Percentiles rank a stretch among this genome's conserved stretches.
These are phyloP conservation scores for Rhabdornis inornatus DNA, from an alignment of 2,113 vertebrate species.

Conservation along the genomic window DNA sequence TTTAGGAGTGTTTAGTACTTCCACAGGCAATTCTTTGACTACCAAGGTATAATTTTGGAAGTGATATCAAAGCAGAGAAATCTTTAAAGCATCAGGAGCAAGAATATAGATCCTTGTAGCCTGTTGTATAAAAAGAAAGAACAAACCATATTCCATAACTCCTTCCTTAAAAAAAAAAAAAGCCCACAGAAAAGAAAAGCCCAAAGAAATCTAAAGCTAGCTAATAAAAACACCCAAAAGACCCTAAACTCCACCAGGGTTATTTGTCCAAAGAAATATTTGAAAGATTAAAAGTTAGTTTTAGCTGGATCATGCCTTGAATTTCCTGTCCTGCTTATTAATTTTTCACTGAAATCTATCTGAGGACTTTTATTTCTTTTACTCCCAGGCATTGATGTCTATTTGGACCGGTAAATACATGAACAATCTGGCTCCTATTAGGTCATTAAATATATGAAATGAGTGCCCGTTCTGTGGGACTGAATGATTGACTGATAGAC, in stretches of 20 bases:
- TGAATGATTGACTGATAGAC: background rate
- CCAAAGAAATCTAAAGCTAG: background rate
- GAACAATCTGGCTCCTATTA: background rate
- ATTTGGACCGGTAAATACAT: background rate
- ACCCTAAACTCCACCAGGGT: rapidly evolving
- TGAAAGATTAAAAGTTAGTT: background rate
- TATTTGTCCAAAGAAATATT: background rate
- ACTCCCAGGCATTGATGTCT: background rate
- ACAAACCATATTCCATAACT: background rate
- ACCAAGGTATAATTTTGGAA: background rate
- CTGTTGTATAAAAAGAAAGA: background rate
- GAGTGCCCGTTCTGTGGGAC: background rate
- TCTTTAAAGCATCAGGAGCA: background rate
- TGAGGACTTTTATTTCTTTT: background rate
- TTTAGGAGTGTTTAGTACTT: background rate
- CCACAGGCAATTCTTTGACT: background rate
- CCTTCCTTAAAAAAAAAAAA: background rate
- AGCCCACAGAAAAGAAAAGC: background rate
- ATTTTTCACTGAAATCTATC: background rate
- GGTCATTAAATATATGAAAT: background rate
- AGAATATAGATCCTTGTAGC: background rate
- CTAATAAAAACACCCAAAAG: background rate
- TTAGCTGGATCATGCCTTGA: background rate
- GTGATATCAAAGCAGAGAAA: background rate
- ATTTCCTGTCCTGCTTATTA: background rate